phyloP scores from a whole-genome alignment of 2,797 vertebrate genomes.

The Nannoperca australis region DNA sequence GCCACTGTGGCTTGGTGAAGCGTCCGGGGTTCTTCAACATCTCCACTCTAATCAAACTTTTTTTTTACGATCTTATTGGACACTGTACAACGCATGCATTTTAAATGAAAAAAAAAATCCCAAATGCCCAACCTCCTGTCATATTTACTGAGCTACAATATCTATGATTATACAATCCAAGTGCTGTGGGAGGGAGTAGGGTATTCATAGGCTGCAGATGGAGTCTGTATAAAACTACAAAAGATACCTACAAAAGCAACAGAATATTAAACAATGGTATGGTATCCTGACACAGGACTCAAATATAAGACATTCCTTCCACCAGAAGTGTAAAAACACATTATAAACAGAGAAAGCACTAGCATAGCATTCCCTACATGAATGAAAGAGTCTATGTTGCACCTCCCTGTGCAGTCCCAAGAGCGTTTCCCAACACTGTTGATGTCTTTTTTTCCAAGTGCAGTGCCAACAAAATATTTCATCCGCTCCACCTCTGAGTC shows the following conservation, averaged over 20 bases:
- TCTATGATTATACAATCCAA: constrained; percentile 30
- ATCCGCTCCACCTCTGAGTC: constrained; percentile 78
- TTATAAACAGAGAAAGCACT: constrained; percentile 37
- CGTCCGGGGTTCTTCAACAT: background rate
- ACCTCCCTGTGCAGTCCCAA: constrained; percentile 61
- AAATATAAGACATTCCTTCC: constrained; percentile 51
- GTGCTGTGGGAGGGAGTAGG: constrained; percentile 26
- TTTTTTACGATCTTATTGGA: background rate
- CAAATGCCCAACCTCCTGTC: constrained; percentile 15
- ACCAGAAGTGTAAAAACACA: constrained; percentile 47
- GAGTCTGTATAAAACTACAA: constrained; percentile 40
- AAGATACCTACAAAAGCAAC: constrained; percentile 37
- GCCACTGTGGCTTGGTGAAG: background rate
- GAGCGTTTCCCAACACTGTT: constrained; percentile 74
- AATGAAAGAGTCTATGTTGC: constrained; percentile 62
- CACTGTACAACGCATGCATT: background rate
- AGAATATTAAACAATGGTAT: constrained; percentile 33
- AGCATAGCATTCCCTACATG: constrained; percentile 58
- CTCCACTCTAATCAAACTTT: background rate
- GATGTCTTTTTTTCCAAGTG: constrained; percentile 80
- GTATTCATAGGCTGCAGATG: constrained; percentile 24
- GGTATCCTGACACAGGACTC: constrained; percentile 37
- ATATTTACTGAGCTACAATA: constrained; percentile 11
- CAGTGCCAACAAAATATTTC: constrained; percentile 81
- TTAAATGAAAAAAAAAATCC: background rate